These are phyloP conservation scores for Oenanthe melanoleuca DNA, from an alignment of 2,113 vertebrate species.

Conservation along the genomic window DNA sequence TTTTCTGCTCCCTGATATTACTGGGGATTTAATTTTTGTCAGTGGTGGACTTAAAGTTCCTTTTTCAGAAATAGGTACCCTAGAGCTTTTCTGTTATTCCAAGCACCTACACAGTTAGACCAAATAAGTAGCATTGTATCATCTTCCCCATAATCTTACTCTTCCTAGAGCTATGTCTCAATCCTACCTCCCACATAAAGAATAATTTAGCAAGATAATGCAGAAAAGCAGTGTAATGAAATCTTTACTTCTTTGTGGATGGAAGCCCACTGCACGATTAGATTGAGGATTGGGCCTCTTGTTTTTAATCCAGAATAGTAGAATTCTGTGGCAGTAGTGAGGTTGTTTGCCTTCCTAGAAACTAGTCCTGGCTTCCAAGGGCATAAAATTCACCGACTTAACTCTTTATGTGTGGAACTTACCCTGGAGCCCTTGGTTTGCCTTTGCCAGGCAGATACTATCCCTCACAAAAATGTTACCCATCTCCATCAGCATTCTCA, in stretches of 20 bases:
- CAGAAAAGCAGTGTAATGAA: neutral
- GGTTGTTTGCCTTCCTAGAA: neutral
- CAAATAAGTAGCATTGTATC: neutral
- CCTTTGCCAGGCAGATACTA: neutral
- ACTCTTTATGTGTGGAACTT: neutral
- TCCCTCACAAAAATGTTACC: neutral
- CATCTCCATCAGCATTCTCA: neutral
- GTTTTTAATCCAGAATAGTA: neutral
- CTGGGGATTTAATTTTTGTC: neutral
- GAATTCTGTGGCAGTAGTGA: neutral
- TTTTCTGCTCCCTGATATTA: neutral
- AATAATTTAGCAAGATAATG: neutral
- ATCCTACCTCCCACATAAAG: neutral
- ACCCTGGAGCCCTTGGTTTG: neutral
- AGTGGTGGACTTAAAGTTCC: neutral
- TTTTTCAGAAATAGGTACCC: neutral
- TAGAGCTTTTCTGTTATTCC: neutral
- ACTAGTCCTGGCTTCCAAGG: neutral
- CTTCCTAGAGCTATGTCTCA: neutral
- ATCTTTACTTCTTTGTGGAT: neutral
- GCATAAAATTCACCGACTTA: neutral
- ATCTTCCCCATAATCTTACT: neutral
- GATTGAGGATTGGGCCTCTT: neutral
- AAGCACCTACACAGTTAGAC: neutral
- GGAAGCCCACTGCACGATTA: neutral